Evolutionary conservation across 2,797 vertebrate species (phyloP), one percentile per base, ranked within the genome.

Genomic region (Eupleurogrammus muticus): DNA sequence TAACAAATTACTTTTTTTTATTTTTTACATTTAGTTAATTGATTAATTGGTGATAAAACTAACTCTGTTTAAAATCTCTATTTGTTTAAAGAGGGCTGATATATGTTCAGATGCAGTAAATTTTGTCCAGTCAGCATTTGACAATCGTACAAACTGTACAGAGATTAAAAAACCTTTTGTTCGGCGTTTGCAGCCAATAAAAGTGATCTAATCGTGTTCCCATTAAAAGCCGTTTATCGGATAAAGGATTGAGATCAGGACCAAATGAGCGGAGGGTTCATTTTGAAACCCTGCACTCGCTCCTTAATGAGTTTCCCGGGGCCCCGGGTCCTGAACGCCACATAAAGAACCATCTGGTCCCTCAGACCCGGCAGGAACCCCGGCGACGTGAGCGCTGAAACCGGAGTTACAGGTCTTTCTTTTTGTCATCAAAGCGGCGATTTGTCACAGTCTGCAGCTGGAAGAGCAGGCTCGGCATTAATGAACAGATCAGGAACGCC

Each of bases 401-500:
- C 12, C 44, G 65, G 69, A 76, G 75, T 44, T 46, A 64, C 24
- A 63, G 16, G 48, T 65, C n/a, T n/a, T n/a, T n/a, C n/a, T n/a
- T 70, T 62, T 57, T 56, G 16, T 53, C 66, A 20, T 80, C 63
- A 78, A 80, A 78, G 63, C 34, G 44, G 16, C 2, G 6, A 84
- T 84, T 80, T 69, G 74, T 78, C 73, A 70, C 71, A 48, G 71
- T 62, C 35, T 68, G 73, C 77, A 78, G 81, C 73, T 73, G 79
- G 63, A n/a, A 53, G 20, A 49, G 66, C 38, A 57, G 66, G 51
- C 68, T 73, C 78, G 60, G 62, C 38, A 68, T 82, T 82, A 86
- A 83, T 82, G 80, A 86, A 85, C 49, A 76, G 68, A 66, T 85
- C 70, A 59, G 61, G n/a, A n/a, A 66, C 69, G 80, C 81, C 82